phyloP scores from a whole-genome alignment of 2,888 invertebrate species.

The Microplitis deprimator region DNA sequence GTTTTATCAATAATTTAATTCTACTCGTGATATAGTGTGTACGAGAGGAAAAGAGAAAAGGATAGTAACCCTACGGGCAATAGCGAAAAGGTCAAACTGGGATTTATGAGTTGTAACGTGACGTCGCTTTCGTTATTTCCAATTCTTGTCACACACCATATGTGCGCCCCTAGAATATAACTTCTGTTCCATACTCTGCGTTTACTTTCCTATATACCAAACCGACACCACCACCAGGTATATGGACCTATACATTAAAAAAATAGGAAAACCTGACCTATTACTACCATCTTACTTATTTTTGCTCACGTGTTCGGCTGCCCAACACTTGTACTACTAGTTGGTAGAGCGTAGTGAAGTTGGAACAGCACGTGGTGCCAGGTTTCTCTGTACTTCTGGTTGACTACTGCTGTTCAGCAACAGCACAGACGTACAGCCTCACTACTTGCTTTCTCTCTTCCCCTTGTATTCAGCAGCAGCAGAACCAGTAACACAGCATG shows the following conservation, averaged over 20 bases:
- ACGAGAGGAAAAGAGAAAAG: background rate
- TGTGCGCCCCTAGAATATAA: slow-evolving; percentile 7
- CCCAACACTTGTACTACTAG: background rate
- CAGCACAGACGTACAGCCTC: slow-evolving; percentile 4
- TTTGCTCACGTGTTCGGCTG: background rate
- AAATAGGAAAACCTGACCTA: background rate
- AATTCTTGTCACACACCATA: slow-evolving; percentile 38
- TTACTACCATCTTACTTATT: background rate
- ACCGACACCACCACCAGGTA: background rate
- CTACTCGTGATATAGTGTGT: background rate
- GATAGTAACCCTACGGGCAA: slow-evolving; percentile 9
- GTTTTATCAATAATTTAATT: slow-evolving; percentile 35
- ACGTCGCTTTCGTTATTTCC: slow-evolving; percentile 27
- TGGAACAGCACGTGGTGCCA: background rate
- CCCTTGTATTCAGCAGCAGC: background rate
- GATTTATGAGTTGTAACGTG: slow-evolving; percentile 38
- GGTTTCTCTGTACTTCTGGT: background rate
- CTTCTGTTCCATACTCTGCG: background rate
- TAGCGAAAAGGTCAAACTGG: slow-evolving; percentile 13
- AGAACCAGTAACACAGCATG: slow-evolving; percentile 13
- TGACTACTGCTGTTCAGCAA: slow-evolving; percentile 5
- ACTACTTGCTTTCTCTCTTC: slow-evolving; percentile 7
- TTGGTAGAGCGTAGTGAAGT: background rate
- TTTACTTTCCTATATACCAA: background rate
- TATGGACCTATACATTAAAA: background rate